These are phyloP conservation scores for Pseudochaenichthys georgianus DNA, from an alignment of 2,797 vertebrate genomes.

Conservation along the genomic window DNA sequence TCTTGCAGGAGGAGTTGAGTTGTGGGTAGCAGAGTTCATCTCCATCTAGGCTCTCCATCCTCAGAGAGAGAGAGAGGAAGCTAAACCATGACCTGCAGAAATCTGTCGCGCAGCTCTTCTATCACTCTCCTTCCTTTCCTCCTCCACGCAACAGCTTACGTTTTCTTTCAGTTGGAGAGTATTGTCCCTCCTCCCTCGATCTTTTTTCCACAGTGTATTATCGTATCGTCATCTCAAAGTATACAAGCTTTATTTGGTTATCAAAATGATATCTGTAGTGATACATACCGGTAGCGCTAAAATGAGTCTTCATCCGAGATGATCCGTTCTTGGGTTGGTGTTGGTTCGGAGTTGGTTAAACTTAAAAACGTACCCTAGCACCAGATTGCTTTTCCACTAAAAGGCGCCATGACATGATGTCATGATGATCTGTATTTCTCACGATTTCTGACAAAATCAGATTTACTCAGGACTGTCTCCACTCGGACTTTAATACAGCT, in stretches of 20 bases:
- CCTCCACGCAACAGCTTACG: background rate
- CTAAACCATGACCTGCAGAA: background rate
- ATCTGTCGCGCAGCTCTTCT: conserved; percentile 3
- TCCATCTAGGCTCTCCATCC: conserved; percentile 8
- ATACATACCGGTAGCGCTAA: background rate
- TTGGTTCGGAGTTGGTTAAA: too few species aligned
- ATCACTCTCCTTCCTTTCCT: background rate
- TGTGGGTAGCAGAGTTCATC: conserved; percentile 44
- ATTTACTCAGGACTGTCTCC: too few species aligned
- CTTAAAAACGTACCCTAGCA: too few species aligned
- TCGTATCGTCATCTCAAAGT: background rate
- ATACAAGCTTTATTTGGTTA: background rate
- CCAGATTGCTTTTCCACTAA: too few species aligned
- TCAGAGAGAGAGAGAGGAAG: background rate
- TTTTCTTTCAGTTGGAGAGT: background rate
- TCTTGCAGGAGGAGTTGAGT: conserved; percentile 56
- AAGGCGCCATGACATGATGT: too few species aligned
- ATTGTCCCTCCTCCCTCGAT: background rate
- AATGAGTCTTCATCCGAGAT: too few species aligned
- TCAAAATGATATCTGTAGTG: background rate
- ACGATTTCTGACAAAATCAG: too few species aligned
- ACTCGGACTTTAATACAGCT: too few species aligned
- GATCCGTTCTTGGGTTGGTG: too few species aligned
- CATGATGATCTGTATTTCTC: too few species aligned
- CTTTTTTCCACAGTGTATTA: background rate